Evolutionary conservation across 2,113 vertebrate genomes (phyloP).

Genomic region (Ascaphus truei): DNA sequence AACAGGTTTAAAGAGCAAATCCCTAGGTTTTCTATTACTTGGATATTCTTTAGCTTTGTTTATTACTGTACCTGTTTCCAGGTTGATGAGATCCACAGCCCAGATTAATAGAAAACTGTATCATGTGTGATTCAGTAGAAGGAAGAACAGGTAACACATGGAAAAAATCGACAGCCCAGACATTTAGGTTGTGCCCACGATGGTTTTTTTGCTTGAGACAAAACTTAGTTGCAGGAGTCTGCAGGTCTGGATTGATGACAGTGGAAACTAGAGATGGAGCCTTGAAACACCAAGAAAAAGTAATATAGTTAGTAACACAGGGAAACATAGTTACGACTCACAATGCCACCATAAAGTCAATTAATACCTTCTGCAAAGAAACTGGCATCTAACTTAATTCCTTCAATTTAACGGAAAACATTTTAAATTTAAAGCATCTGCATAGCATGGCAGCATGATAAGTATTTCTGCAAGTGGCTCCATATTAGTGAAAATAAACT

Average conservation of each 20-base stretch:
- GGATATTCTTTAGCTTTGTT: neutral
- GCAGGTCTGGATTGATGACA: constrained; percentile 81
- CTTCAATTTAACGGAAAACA: no score
- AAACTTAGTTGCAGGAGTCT: constrained; percentile 85
- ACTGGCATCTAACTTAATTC: no score
- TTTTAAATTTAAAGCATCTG: no score
- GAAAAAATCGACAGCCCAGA: constrained; percentile 94
- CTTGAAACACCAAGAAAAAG: constrained; percentile 56
- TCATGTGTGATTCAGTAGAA: constrained; percentile 81
- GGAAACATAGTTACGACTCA: no score
- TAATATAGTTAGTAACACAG: neutral
- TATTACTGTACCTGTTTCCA: constrained; percentile 81
- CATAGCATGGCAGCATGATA: no score
- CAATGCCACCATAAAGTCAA: no score
- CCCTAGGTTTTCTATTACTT: neutral
- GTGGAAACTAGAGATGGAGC: constrained; percentile 84
- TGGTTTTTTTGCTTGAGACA: constrained; percentile 89
- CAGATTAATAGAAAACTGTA: constrained; percentile 94
- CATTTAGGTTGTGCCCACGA: constrained; percentile 75
- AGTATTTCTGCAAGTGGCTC: no score
- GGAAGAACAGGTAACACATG: constrained; percentile 87
- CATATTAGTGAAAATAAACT: no score
- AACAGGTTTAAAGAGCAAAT: no score
- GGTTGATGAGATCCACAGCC: constrained; percentile 94
- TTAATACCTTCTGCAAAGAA: no score